These are phyloP conservation scores for Protobothrops mucrosquamatus DNA, from an alignment of 2,113 vertebrate genomes.

Conservation along the genomic window DNA sequence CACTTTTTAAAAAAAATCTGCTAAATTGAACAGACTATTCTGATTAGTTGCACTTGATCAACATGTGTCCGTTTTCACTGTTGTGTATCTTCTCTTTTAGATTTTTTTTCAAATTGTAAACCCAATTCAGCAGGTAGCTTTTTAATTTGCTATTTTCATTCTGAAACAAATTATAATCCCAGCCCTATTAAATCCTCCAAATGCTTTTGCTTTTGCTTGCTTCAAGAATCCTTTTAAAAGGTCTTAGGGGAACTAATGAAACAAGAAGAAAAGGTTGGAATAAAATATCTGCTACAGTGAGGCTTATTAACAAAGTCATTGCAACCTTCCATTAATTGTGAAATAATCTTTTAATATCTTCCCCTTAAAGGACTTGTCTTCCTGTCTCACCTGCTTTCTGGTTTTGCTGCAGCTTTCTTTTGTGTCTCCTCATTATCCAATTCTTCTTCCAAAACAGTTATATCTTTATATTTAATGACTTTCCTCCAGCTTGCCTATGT, in stretches of 20 bases:
- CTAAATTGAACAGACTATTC: constrained; percentile 29
- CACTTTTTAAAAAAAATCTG: neutral
- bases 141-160: neutral
- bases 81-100: neutral
- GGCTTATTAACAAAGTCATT: constrained; percentile 31
- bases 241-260: constrained; percentile 33
- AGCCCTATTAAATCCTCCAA: constrained; percentile 44
- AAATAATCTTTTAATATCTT: constrained; percentile 47
- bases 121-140: neutral
- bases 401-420: constrained; percentile 38
- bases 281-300: constrained; percentile 34
- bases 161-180: constrained; percentile 25
- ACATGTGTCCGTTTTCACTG: constrained; percentile 40
- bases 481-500: constrained; percentile 37
- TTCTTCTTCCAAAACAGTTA: constrained; percentile 40
- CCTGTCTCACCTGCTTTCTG: neutral
- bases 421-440: constrained; percentile 45
- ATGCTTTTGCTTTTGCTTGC: constrained; percentile 45
- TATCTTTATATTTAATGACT: constrained; percentile 59
- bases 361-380: constrained; percentile 47
- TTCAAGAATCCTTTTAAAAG: constrained; percentile 42
- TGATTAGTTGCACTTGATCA: constrained; percentile 45
- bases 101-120: neutral
- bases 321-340: constrained; percentile 47
- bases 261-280: constrained; percentile 43